These are phyloP conservation scores for Okapia johnstoni DNA, from an alignment of 2,113 vertebrate genomes.

Conservation along the genomic window DNA sequence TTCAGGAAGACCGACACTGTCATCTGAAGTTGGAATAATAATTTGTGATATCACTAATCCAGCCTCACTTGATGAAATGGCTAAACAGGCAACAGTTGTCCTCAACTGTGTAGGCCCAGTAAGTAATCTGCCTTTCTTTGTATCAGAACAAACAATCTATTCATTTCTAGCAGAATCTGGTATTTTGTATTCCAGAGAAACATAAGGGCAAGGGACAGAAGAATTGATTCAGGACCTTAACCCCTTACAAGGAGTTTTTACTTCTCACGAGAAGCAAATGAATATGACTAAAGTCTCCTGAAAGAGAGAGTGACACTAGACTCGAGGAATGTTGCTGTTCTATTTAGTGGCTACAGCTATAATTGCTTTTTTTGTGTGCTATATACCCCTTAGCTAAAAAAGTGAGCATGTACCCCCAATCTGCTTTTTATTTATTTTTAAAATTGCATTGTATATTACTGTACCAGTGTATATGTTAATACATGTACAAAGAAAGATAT, in stretches of 20 bases:
- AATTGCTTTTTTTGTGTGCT: neutral
- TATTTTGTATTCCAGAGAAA: conserved; percentile 45
- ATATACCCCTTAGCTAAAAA: neutral
- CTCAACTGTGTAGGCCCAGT: conserved; percentile 97
- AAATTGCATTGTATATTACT: neutral
- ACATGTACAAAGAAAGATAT: neutral
- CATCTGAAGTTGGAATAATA: conserved; percentile 89
- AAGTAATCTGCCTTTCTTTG: conserved; percentile 77
- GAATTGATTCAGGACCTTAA: neutral
- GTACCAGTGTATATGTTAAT: neutral
- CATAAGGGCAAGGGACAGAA: neutral
- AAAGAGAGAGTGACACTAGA: neutral
- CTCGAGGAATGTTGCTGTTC: neutral
- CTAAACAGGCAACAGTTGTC: conserved; percentile 90
- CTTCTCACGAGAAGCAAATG: neutral
- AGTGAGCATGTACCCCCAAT: neutral
- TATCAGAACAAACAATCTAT: conserved; percentile 12
- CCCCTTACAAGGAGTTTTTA: neutral
- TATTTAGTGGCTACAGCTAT: neutral
- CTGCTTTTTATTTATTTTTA: neutral
- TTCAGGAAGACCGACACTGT: conserved; percentile 87
- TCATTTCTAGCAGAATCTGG: conserved; percentile 35
- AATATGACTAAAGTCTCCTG: neutral
- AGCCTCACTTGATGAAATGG: conserved; percentile 91
- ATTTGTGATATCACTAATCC: conserved; percentile 89